A percentile compares a stretch with the other conserved stretches of the same genome.
Conservation (phyloP, 2,797 vertebrate genomes). For the Dendrocincla fuliginosa region DNA sequence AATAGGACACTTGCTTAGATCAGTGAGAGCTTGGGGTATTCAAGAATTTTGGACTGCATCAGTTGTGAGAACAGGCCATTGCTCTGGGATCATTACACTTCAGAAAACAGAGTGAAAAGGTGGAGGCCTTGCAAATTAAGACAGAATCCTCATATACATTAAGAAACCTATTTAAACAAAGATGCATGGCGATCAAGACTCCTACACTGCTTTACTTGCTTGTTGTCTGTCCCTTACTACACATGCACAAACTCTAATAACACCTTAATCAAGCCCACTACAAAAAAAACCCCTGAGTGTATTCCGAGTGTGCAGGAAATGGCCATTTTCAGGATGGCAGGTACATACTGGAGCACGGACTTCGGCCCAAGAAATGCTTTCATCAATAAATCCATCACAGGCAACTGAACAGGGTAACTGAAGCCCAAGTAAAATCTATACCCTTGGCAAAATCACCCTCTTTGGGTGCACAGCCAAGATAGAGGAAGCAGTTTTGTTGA, state of each 20-base stretch:
- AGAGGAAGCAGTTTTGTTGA: background rate
- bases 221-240: background rate
- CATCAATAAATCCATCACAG: background rate
- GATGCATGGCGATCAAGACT: fast-evolving
- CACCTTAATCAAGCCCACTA: background rate
- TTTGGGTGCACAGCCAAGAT: background rate
- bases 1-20: fast-evolving
- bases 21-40: background rate
- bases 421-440: background rate
- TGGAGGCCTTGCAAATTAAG: background rate
- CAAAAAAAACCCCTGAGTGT: fast-evolving
- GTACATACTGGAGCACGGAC: fast-evolving
- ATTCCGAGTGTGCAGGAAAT: background rate
- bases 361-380: background rate
- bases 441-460: background rate
- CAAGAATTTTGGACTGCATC: fast-evolving
- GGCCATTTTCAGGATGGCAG: background rate
- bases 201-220: background rate
- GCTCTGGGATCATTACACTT: no score
- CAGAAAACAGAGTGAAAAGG: background rate
- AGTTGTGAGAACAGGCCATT: fast-evolving
- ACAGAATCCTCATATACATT: background rate
- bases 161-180: background rate
- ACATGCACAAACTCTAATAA: background rate
- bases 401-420: background rate